phyloP scores from a whole-genome alignment of 2,888 invertebrate genomes.

The Auanema freiburgensis region DNA sequence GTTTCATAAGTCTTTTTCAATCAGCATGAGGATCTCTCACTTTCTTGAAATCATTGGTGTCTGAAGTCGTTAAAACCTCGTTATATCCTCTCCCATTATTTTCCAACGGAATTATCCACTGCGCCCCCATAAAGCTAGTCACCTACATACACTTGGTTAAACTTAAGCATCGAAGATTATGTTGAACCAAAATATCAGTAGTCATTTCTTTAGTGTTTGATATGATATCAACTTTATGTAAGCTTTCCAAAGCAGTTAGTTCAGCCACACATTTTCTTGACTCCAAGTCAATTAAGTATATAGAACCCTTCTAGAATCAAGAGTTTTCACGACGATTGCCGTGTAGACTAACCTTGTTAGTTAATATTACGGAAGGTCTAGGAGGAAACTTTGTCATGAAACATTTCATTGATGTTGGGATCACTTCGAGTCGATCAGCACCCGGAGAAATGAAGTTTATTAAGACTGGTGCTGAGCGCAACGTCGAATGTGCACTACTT shows the following conservation, averaged over 20 bases:
- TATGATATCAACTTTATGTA: constrained; percentile 46
- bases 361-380: constrained; percentile 3
- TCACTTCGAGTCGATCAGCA: neutral
- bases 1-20: neutral
- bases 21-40: constrained; percentile 17
- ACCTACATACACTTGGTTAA: constrained; percentile 21
- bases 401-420: constrained; percentile 6
- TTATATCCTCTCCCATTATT: constrained; percentile 40
- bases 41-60: constrained; percentile 42
- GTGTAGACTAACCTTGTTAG: constrained; percentile 6
- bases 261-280: constrained; percentile 39
- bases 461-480: neutral
- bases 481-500: neutral
- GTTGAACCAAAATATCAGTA: constrained; percentile 43
- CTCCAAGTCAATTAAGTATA: constrained; percentile 43
- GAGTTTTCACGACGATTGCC: too few species aligned
- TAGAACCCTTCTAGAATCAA: constrained; percentile 41
- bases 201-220: constrained; percentile 25
- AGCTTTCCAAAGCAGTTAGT: constrained; percentile 43
- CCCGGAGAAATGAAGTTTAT: neutral
- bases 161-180: neutral
- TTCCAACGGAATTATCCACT: constrained; percentile 57
- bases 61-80: constrained; percentile 50
- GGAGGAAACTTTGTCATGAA: constrained; percentile 1
- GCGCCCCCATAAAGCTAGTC: constrained; percentile 48